These are phyloP conservation scores for Synergus laeviventris DNA, from an alignment of 2,888 invertebrate species.

Conservation along the genomic window DNA sequence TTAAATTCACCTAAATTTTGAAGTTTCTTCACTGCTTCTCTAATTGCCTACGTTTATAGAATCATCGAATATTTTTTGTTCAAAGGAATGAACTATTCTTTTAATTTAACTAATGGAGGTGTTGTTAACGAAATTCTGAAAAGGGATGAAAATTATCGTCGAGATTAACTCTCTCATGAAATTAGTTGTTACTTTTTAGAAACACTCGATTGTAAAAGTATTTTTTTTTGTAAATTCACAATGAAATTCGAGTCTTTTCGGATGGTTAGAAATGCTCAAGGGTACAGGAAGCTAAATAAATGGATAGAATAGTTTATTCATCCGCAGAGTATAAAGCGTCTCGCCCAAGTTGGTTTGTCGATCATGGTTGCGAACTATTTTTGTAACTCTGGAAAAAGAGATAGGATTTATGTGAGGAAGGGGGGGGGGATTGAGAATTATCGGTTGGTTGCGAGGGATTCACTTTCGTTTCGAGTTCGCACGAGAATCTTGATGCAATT, in stretches of 20 bases:
- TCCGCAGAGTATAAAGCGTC: neutral
- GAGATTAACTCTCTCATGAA: neutral
- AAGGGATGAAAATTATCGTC: neutral
- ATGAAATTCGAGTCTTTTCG: neutral
- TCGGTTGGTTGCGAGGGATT: constrained; percentile 59
- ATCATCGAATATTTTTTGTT: neutral
- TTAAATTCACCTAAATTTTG: neutral
- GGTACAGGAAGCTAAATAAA: constrained; percentile 8
- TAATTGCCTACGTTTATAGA: neutral
- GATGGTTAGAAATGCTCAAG: neutral
- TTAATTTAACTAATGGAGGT: neutral
- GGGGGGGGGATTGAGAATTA: constrained; percentile 10
- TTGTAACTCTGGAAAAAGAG: constrained; percentile 18
- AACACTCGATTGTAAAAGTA: neutral
- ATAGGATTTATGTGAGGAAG: constrained; percentile 23
- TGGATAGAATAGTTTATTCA: constrained; percentile 15
- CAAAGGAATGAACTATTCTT: neutral
- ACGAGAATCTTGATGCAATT: constrained; percentile 62
- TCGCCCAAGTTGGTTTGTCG: constrained; percentile 20
- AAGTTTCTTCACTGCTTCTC: neutral
- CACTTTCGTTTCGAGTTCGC: constrained; percentile 65
- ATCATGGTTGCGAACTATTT: constrained; percentile 9
- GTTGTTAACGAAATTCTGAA: neutral
- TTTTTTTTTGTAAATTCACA: neutral
- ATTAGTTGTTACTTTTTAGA: neutral